phyloP scores from a whole-genome alignment of 2,888 invertebrate species.

The Drosophila imparisetae region DNA sequence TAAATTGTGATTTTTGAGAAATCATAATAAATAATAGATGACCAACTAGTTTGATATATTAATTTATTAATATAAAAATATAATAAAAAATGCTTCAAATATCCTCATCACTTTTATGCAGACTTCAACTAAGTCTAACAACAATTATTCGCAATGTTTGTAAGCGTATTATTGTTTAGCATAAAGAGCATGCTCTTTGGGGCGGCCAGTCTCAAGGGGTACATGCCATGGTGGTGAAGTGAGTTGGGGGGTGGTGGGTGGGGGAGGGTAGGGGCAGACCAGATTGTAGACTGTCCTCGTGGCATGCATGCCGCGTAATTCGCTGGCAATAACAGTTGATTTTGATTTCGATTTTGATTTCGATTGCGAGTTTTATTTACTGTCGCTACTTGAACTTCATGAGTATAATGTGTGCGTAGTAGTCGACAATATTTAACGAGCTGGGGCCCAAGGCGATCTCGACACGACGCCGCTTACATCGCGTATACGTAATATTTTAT shows the following conservation, averaged over 20 bases:
- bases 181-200: conserved; percentile 24
- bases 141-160: background rate
- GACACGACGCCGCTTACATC: conserved; percentile 59
- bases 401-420: conserved; percentile 67
- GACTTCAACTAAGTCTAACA: background rate
- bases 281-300: conserved; percentile 50
- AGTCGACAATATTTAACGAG: conserved; percentile 40
- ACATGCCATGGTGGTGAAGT: background rate
- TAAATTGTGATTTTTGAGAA: too few species aligned
- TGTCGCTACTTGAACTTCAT: conserved; percentile 63
- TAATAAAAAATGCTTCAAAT: background rate
- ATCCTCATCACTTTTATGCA: background rate
- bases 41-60: too few species aligned
- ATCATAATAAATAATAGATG: too few species aligned
- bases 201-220: conserved; percentile 26
- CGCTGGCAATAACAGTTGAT: conserved; percentile 56
- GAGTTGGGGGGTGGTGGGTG: background rate
- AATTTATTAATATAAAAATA: too few species aligned
- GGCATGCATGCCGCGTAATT: conserved; percentile 65
- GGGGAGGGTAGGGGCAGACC: background rate
- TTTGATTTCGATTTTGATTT: conserved; percentile 38
- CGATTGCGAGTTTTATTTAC: conserved; percentile 34
- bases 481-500: conserved; percentile 64
- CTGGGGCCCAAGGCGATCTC: conserved; percentile 53
- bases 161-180: conserved; percentile 13